Conservation (phyloP, 2,113 vertebrate genomes). For the Brienomyrus brachyistius region DNA sequence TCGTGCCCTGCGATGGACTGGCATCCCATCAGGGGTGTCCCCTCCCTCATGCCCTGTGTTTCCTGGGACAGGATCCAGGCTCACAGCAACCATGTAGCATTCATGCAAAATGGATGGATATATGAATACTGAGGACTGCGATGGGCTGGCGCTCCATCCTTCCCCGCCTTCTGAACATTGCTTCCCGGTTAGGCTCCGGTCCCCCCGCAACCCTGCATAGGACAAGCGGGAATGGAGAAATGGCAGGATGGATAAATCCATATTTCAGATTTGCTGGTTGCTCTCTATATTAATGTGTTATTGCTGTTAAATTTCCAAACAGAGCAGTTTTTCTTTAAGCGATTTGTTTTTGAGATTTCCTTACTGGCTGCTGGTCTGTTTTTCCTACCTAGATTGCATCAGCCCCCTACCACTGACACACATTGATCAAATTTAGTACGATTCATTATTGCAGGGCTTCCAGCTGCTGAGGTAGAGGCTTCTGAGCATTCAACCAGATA, state of each 20-base stretch:
- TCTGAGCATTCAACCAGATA: constrained; percentile 19
- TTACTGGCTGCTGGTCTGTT: neutral
- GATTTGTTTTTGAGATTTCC: neutral
- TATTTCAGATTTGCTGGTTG: neutral
- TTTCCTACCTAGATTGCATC: constrained; percentile 16
- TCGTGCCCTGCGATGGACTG: neutral
- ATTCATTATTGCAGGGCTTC: constrained; percentile 30
- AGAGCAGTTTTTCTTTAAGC: neutral
- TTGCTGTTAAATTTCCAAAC: neutral
- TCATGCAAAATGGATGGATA: neutral
- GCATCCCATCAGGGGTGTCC: neutral
- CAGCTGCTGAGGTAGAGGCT: neutral
- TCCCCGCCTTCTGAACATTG: neutral
- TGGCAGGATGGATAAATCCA: neutral
- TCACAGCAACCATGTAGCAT: neutral
- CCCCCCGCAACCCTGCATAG: neutral
- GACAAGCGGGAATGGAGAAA: neutral
- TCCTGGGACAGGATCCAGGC: neutral
- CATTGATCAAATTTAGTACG: constrained; percentile 35
- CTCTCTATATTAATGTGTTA: neutral
- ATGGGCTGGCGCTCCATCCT: neutral
- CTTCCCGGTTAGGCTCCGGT: neutral
- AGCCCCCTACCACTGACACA: constrained; percentile 20
- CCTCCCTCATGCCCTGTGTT: neutral
- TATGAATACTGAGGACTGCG: neutral